Conservation (phyloP, 1,140 invertebrate species). For the Eulimnadia texana region DNA sequence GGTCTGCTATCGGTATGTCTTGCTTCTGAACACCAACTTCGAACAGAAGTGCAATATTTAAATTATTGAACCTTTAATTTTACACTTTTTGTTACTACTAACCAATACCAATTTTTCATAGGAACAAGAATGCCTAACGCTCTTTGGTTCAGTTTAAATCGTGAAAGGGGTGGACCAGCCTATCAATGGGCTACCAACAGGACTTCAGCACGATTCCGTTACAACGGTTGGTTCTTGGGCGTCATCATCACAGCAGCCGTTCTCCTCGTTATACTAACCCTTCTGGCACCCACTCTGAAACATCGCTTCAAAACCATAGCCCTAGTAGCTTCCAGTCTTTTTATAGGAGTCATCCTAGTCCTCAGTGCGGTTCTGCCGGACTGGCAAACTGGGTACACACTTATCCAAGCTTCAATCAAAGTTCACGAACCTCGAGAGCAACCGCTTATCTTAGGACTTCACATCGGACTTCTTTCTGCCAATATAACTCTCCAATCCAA, state of each 20-base stretch:
- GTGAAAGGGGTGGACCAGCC: conserved; percentile 11
- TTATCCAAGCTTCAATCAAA: conserved; percentile 2
- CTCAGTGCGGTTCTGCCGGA: conserved; percentile 7
- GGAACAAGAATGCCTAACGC: conserved; percentile 6
- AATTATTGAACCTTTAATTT: too few species aligned
- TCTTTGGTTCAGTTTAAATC: conserved; percentile 12
- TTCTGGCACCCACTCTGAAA: conserved; percentile 10
- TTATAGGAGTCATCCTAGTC: conserved; percentile 6
- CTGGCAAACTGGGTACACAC: conserved; percentile 10
- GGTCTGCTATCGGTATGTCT: too few species aligned
- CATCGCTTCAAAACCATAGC: conserved; percentile 1
- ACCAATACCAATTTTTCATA: too few species aligned
- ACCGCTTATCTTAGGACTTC: conserved; percentile 1
- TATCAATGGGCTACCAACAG: conserved; percentile 10
- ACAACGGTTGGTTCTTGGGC: conserved; percentile 15
- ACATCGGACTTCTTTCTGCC: conserved; percentile 7
- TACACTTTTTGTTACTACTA: too few species aligned
- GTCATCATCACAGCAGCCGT: conserved; percentile 3
- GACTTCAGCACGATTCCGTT: conserved; percentile 5
- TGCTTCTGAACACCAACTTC: too few species aligned
- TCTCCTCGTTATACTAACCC: conserved; percentile 2
- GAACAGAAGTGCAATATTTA: too few species aligned
- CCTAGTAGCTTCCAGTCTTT: conserved; percentile 7
- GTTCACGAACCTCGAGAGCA: background rate
- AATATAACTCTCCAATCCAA: conserved; percentile 11